phyloP scores from a whole-genome alignment of 2,113 vertebrate genomes.

The Amphiprion ocellaris region DNA sequence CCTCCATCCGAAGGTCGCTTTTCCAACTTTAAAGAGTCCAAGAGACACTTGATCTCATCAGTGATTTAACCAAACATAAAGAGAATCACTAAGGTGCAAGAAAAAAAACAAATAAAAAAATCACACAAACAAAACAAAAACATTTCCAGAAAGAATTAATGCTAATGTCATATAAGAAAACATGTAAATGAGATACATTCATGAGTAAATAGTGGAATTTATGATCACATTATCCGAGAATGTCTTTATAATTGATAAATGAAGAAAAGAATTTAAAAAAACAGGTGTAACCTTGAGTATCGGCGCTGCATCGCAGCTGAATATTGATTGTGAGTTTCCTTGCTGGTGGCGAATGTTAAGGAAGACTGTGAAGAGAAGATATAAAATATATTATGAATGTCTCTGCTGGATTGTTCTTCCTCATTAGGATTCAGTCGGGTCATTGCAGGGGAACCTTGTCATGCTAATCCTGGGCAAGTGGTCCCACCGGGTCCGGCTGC shows the following conservation, averaged over 20 bases:
- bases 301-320: slow-evolving; percentile 62
- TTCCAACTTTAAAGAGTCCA: slow-evolving; percentile 28
- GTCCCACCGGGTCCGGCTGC: slow-evolving; percentile 69
- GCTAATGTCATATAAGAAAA: background rate
- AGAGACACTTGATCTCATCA: slow-evolving; percentile 13
- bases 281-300: slow-evolving; percentile 76
- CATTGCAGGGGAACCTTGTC: slow-evolving; percentile 71
- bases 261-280: slow-evolving; percentile 27
- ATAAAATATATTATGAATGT: slow-evolving; percentile 78
- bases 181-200: background rate
- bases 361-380: slow-evolving; percentile 75
- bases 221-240: background rate
- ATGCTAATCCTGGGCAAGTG: slow-evolving; percentile 79
- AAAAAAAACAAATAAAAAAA: background rate
- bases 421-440: slow-evolving; percentile 75
- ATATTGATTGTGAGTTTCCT: slow-evolving; percentile 82
- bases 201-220: background rate
- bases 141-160: slow-evolving; percentile 7
- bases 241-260: slow-evolving; percentile 76
- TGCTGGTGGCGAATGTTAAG: slow-evolving; percentile 80
- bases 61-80: slow-evolving; percentile 30
- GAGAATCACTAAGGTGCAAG: slow-evolving; percentile 47
- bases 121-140: background rate
- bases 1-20: slow-evolving; percentile 35
- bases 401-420: slow-evolving; percentile 65